Evolutionary conservation across 1,140 invertebrate genomes (phyloP).

Genomic region (Rhynchophorus ferrugineus): DNA sequence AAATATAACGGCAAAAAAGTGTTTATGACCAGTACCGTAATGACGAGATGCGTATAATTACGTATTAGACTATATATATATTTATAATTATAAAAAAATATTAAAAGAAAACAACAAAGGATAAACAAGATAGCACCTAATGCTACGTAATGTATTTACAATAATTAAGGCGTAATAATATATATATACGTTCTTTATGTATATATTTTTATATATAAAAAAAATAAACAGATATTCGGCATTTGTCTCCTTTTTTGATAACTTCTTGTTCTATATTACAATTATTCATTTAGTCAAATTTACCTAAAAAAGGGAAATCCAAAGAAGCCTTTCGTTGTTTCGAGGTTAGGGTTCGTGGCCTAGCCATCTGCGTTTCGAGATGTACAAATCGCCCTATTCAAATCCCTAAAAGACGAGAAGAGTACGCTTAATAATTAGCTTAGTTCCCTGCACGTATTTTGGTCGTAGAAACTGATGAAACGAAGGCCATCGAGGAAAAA

Average conservation of each 20-base stretch:
- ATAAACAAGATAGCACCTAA: slow-evolving; percentile 14
- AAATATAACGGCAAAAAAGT: slow-evolving; percentile 19
- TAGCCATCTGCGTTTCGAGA: not conserved
- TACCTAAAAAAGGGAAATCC: slow-evolving; percentile 18
- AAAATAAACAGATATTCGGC: not conserved
- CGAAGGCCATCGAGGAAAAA: slow-evolving; percentile 1
- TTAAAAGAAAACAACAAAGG: slow-evolving; percentile 31
- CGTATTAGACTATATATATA: not conserved
- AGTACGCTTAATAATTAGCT: slow-evolving; percentile 7
- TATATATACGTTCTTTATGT: slow-evolving; percentile 4
- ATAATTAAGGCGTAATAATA: too few species aligned
- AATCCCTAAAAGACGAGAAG: too few species aligned
- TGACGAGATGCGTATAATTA: slow-evolving; percentile 17
- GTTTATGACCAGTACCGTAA: slow-evolving; percentile 23
- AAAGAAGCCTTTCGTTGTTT: not conserved
- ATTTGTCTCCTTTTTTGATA: slow-evolving; percentile 23
- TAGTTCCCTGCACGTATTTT: slow-evolving; percentile 19
- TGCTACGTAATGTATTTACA: too few species aligned
- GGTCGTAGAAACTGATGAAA: slow-evolving; percentile 14
- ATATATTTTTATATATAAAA: not conserved
- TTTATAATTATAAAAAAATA: slow-evolving; percentile 17
- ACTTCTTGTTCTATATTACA: slow-evolving; percentile 37
- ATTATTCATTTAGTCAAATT: slow-evolving; percentile 6
- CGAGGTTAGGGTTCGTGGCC: slow-evolving; percentile 1
- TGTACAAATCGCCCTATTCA: too few species aligned